Evolutionary conservation across 2,888 invertebrate genomes (phyloP).

Genomic region (Heliconius cydno): DNA sequence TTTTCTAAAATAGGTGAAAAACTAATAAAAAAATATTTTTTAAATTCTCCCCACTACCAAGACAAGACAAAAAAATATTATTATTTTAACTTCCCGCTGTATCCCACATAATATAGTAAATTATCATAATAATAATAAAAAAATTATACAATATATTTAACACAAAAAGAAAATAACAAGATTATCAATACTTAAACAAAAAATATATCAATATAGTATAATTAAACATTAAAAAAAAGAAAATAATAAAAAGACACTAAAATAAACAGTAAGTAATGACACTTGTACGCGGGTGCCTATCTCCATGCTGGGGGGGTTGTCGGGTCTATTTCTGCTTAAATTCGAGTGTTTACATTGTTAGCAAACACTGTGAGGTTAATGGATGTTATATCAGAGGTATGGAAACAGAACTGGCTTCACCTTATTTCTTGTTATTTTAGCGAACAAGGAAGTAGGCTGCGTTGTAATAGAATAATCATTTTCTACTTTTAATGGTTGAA

Average conservation of each 20-base stretch:
- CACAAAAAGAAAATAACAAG: too few species aligned
- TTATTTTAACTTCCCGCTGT: background rate
- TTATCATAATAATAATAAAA: too few species aligned
- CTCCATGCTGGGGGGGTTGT: background rate
- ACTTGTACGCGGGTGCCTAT: background rate
- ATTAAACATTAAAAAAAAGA: background rate
- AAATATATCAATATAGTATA: background rate
- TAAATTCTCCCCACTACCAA: background rate
- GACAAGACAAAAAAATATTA: background rate
- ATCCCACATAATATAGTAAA: too few species aligned
- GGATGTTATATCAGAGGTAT: conserved; percentile 1
- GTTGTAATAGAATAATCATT: background rate
- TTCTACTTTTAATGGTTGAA: background rate
- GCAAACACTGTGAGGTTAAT: conserved; percentile 22
- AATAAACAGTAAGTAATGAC: conserved; percentile 5
- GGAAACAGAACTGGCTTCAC: conserved; percentile 20
- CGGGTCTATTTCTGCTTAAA: conserved; percentile 13
- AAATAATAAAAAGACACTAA: background rate
- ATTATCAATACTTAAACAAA: background rate
- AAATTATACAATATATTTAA: too few species aligned
- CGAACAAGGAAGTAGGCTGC: background rate
- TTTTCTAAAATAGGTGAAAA: too few species aligned
- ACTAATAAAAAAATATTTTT: too few species aligned
- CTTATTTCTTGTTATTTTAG: conserved; percentile 14
- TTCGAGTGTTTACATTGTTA: conserved; percentile 34